Base-by-base conservation (phyloP, 1,140 invertebrate species). In the Limonius californicus region DNA sequence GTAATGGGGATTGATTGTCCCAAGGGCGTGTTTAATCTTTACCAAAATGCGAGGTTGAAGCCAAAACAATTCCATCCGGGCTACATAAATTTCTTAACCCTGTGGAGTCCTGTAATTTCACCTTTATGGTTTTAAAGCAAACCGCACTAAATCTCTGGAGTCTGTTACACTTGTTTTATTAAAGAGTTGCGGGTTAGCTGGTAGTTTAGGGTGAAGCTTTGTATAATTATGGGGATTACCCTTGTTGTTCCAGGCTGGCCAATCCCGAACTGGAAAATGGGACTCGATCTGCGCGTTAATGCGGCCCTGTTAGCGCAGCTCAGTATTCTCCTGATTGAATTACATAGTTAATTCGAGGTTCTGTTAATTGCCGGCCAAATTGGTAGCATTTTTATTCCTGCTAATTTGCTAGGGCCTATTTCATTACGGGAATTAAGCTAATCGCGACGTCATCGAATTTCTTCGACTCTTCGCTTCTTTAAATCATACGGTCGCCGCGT, bases 71-170 rank as follows among this genome's bases (percentile, higher is more conserved):
- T 63, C 56, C 61, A 43, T 59, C 55, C 50, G 56, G 61, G 45
- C 54, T 54, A 54, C 55, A 63, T 63, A 63, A 63, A 63, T 63
- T 63, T 54, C 55, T 57, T 53, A 54, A 43, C 47, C 54, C 20
- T 21, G 14, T 47, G 16, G 47, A 54, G 61, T 53, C 47, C 61
- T 63, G 61, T 58, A 63, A 63, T 63, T 63, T 63, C 32, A 42
- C 61, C 61, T 57, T 63, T 63, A 63, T 63, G 61, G 61, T 63
- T 63, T 63, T 63, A 63, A 63, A 63, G 61, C 47, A 58, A 63
- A 59, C 61, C 61, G 45, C 61, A 58, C 45, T 59, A 63, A 63
- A 59, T 63, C 61, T 63, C 55, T 42, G 27, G 54, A 53, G 56
- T 39, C 60, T 53, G 60, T 47, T 61, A 61, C 60, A 55, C 27